Evolutionary conservation across 2,797 vertebrate species (phyloP).

Genomic region (Cyprinella venusta): DNA sequence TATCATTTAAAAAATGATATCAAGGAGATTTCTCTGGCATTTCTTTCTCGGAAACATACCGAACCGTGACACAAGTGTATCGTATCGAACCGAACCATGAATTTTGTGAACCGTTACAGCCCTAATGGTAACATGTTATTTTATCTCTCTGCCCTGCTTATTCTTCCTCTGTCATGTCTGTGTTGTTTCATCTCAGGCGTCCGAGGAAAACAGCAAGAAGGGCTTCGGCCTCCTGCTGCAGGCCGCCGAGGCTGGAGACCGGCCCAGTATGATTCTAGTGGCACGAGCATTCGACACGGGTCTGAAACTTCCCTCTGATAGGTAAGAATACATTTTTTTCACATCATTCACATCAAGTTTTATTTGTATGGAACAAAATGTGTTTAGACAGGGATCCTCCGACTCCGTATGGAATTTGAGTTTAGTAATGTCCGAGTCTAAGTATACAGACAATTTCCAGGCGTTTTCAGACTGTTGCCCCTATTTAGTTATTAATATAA

Average conservation of each 20-base stretch:
- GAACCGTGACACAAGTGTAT: no score
- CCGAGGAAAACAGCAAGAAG: slow-evolving; percentile 84
- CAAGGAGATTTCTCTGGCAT: no score
- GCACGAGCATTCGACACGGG: slow-evolving; percentile 91
- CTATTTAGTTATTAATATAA: background rate
- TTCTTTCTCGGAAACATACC: no score
- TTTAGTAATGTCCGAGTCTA: background rate
- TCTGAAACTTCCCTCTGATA: slow-evolving; percentile 83
- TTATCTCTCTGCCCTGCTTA: background rate
- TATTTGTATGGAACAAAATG: background rate
- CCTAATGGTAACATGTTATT: no score
- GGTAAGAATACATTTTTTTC: slow-evolving; percentile 73
- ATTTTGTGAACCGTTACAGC: no score
- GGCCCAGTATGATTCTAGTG: slow-evolving; percentile 91
- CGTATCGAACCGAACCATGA: no score
- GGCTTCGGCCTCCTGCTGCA: slow-evolving; percentile 90
- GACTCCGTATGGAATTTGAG: background rate
- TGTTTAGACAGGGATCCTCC: background rate
- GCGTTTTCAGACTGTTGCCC: background rate
- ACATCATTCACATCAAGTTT: background rate
- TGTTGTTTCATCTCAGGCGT: slow-evolving; percentile 77
- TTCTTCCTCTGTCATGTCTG: background rate
- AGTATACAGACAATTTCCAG: background rate
- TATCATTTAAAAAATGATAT: no score
- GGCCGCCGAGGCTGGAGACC: slow-evolving; percentile 92